Evolutionary conservation across 92 coral and sea anemone genomes (phyloP).

Genomic region (Paramuricea clavata): DNA sequence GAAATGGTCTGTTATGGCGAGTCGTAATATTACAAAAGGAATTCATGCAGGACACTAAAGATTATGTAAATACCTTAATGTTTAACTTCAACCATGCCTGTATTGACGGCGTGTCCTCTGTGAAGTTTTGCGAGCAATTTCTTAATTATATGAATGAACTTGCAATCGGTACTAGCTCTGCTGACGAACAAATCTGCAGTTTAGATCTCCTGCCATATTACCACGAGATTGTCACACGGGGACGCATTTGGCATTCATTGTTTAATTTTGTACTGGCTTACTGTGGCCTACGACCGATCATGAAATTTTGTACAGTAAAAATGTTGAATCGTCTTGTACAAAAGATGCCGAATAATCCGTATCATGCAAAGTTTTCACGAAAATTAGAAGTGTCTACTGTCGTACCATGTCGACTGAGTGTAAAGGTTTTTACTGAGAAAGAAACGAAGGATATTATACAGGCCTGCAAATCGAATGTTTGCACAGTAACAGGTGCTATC

Average conservation of each 20-base stretch:
- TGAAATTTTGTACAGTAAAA: no score
- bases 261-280: neutral
- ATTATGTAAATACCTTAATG: neutral
- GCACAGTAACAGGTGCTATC: slow-evolving; percentile 34
- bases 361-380: neutral
- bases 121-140: neutral
- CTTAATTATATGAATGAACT: neutral
- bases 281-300: neutral
- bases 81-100: neutral
- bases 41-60: neutral
- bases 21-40: slow-evolving; percentile 2
- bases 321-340: no score
- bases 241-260: neutral
- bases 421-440: slow-evolving; percentile 9
- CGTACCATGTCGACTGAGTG: neutral
- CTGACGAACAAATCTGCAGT: neutral
- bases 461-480: slow-evolving; percentile 19
- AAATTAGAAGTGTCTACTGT: neutral
- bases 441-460: slow-evolving; percentile 12
- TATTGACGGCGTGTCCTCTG: neutral
- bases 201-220: slow-evolving; percentile 9
- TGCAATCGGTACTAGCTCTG: neutral
- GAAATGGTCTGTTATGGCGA: slow-evolving; percentile 20
- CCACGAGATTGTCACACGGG: neutral
- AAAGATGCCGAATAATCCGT: neutral